Conservation (phyloP, 2,797 vertebrate genomes). For the Rhynchotus rufescens region DNA sequence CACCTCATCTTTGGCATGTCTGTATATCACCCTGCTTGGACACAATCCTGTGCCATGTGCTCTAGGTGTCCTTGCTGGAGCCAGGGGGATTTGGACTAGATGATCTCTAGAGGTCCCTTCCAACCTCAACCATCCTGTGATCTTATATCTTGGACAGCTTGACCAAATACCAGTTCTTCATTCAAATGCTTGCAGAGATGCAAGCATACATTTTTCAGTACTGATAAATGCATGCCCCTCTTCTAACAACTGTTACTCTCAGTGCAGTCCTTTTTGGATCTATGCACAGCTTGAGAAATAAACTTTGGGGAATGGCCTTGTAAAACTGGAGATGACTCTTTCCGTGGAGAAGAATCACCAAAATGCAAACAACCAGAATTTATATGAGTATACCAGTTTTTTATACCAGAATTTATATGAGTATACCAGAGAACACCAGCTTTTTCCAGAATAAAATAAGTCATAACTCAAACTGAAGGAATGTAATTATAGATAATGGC, state of each 20-base stretch:
- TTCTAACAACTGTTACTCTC: not conserved
- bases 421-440: not conserved
- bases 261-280: not conserved
- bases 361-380: not conserved
- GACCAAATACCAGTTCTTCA: slow-evolving; percentile 31
- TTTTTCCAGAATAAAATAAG: not conserved
- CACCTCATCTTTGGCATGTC: not conserved
- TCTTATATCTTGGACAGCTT: not conserved
- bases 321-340: not conserved
- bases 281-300: not conserved
- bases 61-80: too few relatives aligned
- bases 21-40: not conserved
- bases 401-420: not conserved
- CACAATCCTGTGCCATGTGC: too few relatives aligned
- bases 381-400: not conserved
- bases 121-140: too few relatives aligned
- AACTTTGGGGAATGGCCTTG: not conserved
- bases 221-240: not conserved
- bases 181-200: not conserved
- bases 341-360: not conserved
- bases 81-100: too few relatives aligned
- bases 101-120: too few relatives aligned
- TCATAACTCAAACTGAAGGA: not conserved
- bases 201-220: slow-evolving; percentile 4
- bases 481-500: not conserved